phyloP scores from a whole-genome alignment of 2,888 invertebrate genomes.

The Cataglyphis albicans region DNA sequence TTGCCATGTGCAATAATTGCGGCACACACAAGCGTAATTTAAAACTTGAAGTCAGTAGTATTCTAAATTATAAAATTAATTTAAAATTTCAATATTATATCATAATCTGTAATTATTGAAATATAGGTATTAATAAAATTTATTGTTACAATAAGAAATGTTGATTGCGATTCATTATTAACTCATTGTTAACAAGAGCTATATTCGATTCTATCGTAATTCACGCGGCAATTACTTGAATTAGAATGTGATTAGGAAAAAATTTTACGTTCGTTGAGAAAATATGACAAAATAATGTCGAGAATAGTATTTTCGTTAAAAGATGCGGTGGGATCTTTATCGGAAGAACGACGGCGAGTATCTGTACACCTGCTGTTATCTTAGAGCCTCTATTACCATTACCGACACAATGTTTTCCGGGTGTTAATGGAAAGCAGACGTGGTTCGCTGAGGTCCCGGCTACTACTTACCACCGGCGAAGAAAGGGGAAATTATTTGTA shows the following conservation, averaged over 20 bases:
- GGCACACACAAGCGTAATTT: neutral
- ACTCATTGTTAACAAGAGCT: conserved; percentile 26
- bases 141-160: neutral
- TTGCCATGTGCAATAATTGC: neutral
- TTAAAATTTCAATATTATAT: neutral
- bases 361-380: conserved; percentile 67
- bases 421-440: conserved; percentile 73
- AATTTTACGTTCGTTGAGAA: neutral
- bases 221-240: conserved; percentile 25
- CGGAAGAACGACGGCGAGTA: conserved; percentile 41
- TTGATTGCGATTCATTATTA: neutral
- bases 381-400: conserved; percentile 49
- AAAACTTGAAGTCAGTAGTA: neutral
- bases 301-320: conserved; percentile 1
- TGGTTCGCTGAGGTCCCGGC: conserved; percentile 57
- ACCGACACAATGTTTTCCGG: conserved; percentile 63
- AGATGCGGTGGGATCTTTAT: neutral
- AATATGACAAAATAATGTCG: conserved; percentile 4
- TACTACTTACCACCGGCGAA: neutral
- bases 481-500: conserved; percentile 62
- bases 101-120: neutral
- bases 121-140: neutral
- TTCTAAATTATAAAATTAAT: neutral
- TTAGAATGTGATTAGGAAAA: neutral
- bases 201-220: conserved; percentile 26